Evolutionary conservation across 2,113 vertebrate species (phyloP).

Genomic region (Caloenas nicobarica): DNA sequence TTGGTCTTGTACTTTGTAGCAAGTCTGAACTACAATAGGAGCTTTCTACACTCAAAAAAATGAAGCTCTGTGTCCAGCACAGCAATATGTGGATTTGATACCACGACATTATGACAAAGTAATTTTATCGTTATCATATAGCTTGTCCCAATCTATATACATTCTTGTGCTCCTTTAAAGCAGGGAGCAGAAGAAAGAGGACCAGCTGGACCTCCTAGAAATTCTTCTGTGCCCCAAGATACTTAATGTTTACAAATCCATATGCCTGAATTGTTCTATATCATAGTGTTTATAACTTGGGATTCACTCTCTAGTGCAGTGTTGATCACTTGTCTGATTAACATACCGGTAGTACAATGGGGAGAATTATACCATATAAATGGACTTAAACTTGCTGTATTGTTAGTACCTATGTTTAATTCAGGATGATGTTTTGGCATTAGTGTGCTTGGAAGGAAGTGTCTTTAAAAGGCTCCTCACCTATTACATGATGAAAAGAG

Average conservation of each 20-base stretch:
- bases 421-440: neutral
- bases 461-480: neutral
- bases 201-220: neutral
- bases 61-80: neutral
- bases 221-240: neutral
- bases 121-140: neutral
- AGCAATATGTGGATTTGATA: neutral
- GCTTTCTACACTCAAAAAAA: neutral
- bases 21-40: neutral
- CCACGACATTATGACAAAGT: neutral
- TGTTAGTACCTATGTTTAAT: neutral
- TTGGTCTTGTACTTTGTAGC: neutral
- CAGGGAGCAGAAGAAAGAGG: neutral
- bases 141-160: neutral
- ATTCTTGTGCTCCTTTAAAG: neutral
- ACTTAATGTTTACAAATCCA: neutral
- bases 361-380: neutral
- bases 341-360: neutral
- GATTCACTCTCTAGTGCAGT: neutral
- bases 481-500: neutral
- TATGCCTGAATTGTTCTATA: neutral
- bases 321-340: neutral
- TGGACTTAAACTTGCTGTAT: neutral
- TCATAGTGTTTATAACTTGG: neutral
- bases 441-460: neutral